Conservation (phyloP, 2,888 invertebrate species). For the Empis stercorea region DNA sequence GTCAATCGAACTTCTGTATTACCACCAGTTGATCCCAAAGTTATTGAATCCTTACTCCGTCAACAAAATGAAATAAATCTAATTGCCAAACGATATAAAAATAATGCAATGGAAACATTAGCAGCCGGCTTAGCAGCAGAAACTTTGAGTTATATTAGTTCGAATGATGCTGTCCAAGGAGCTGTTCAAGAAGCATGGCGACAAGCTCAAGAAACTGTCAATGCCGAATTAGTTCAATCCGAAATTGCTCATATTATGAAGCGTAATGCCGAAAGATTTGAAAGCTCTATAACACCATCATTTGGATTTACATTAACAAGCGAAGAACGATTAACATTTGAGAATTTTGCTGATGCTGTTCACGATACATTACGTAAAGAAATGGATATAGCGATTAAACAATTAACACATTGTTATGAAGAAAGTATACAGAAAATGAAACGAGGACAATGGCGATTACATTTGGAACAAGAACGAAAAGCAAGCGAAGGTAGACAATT, state of each 20-base stretch:
- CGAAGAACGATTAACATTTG: constrained; percentile 54
- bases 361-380: constrained; percentile 56
- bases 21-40: constrained; percentile 38
- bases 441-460: constrained; percentile 36
- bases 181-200: constrained; percentile 63
- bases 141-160: constrained; percentile 47
- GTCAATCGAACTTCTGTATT: constrained; percentile 38
- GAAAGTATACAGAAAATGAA: constrained; percentile 47
- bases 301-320: constrained; percentile 51
- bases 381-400: constrained; percentile 56
- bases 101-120: constrained; percentile 53
- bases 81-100: constrained; percentile 51
- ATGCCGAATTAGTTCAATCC: constrained; percentile 60
- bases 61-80: constrained; percentile 50
- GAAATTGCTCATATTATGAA: constrained; percentile 62
- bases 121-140: constrained; percentile 58
- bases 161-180: constrained; percentile 45
- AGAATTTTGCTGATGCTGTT: constrained; percentile 62
- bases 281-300: constrained; percentile 42
- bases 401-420: constrained; percentile 54
- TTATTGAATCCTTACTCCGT: constrained; percentile 33
- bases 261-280: constrained; percentile 56
- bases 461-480: constrained; percentile 38
- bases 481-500: constrained; percentile 39
- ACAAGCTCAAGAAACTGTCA: constrained; percentile 60